A percentile compares a stretch with the other conserved stretches of the same genome.
phyloP scores from a whole-genome alignment of 1,140 invertebrate genomes.

The Drosophila leontia region DNA sequence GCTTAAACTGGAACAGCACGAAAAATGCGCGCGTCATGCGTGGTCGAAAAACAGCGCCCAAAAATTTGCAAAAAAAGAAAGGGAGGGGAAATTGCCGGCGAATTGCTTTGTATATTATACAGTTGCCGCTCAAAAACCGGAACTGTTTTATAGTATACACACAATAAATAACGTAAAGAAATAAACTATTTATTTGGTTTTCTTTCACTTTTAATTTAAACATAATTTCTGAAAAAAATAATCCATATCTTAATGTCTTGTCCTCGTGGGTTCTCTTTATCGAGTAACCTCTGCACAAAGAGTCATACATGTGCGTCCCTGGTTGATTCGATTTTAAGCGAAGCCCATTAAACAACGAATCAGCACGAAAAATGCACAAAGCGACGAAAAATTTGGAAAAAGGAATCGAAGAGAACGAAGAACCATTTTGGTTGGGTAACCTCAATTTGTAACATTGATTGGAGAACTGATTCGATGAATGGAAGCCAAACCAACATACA shows the following conservation, averaged over 20 bases:
- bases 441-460: constrained; percentile 50
- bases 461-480: constrained; percentile 50
- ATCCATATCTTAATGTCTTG: too few relatives aligned
- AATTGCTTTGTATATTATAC: background rate
- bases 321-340: constrained; percentile 50
- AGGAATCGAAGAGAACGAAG: background rate
- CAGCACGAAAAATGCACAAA: constrained; percentile 46
- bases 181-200: background rate
- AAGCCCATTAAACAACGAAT: constrained; percentile 61
- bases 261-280: background rate
- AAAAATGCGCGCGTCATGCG: constrained; percentile 44
- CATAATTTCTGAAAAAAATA: too few relatives aligned
- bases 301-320: constrained; percentile 16
- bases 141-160: background rate
- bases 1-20: constrained; percentile 37
- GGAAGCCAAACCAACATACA: constrained; percentile 16
- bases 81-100: background rate
- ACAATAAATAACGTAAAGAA: background rate
- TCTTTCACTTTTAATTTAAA: too few relatives aligned
- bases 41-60: constrained; percentile 29
- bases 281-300: background rate
- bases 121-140: background rate
- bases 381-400: constrained; percentile 10
- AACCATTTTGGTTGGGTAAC: constrained; percentile 16
- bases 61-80: constrained; percentile 6